Percentiles rank a stretch among this genome's conserved stretches.
phyloP scores from a whole-genome alignment of 2,797 vertebrate species.

The Sciurus carolinensis region DNA sequence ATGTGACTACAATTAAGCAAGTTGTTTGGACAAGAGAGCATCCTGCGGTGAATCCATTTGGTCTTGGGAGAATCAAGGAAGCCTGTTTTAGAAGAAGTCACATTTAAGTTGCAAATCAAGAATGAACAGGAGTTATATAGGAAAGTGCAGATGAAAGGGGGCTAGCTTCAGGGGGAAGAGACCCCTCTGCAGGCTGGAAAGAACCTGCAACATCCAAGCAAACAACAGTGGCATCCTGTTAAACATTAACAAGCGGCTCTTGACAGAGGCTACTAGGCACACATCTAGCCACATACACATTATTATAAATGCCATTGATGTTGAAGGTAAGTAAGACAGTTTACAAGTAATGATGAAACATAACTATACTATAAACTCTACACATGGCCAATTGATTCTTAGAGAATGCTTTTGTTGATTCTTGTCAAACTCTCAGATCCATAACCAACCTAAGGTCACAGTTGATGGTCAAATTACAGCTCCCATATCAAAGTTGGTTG shows the following conservation, averaged over 20 bases:
- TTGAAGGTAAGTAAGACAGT: neutral
- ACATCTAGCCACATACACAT: neutral
- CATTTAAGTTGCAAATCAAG: neutral
- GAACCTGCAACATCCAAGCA: neutral
- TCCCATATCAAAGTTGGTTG: neutral
- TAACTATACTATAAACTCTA: neutral
- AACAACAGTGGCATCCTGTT: too few species aligned
- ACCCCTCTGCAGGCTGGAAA: neutral
- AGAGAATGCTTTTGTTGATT: neutral
- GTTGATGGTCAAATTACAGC: neutral
- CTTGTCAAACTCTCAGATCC: neutral
- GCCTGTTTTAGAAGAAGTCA: conserved; percentile 38
- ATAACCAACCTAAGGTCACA: neutral
- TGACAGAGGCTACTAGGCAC: neutral
- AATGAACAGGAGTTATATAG: neutral
- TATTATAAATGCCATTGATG: neutral
- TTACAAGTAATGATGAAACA: conserved; percentile 22
- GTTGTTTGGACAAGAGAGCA: neutral
- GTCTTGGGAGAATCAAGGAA: neutral
- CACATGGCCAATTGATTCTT: neutral
- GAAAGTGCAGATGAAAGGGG: neutral
- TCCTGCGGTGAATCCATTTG: neutral
- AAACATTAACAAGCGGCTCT: neutral
- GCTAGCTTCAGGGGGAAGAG: neutral
- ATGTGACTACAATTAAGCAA: conserved; percentile 25